A percentile compares a stretch with the other conserved stretches of the same genome.
phyloP scores from a whole-genome alignment of 1,140 invertebrate species.

The Conus betulinus region DNA sequence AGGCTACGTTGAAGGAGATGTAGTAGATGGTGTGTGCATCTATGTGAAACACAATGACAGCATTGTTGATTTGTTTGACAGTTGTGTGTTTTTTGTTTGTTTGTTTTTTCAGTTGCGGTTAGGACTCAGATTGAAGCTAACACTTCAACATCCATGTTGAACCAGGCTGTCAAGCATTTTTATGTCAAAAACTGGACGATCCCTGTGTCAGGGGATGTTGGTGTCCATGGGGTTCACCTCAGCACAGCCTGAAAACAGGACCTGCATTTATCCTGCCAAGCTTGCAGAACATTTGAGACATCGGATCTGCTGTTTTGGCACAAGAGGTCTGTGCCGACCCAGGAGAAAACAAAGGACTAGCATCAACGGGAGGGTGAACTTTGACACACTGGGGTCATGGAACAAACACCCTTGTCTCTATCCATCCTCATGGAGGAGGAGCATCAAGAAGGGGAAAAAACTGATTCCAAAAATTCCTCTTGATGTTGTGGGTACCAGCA shows the following conservation, averaged over 20 bases:
- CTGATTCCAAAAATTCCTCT: conserved; percentile 77
- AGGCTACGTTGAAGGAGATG: too few species aligned
- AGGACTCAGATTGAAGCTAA: too few species aligned
- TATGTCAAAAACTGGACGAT: neutral
- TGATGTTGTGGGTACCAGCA: conserved; percentile 74
- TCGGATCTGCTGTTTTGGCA: neutral
- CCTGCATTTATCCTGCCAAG: neutral
- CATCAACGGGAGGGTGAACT: conserved; percentile 71
- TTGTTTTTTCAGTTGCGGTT: too few species aligned
- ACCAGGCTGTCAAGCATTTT: neutral
- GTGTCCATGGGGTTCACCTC: neutral
- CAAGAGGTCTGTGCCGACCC: conserved; percentile 56
- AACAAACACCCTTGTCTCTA: conserved; percentile 76
- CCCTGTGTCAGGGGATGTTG: neutral
- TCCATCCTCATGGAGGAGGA: conserved; percentile 75
- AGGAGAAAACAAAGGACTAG: conserved; percentile 71
- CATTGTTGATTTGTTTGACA: too few species aligned
- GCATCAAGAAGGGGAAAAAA: conserved; percentile 77
- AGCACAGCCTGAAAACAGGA: neutral
- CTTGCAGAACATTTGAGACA: neutral
- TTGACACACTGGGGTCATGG: conserved; percentile 76
- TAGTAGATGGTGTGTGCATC: too few species aligned
- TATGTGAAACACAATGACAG: too few species aligned
- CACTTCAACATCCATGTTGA: too few species aligned
- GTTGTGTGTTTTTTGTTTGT: too few species aligned